Evolutionary conservation across 2,113 vertebrate genomes (phyloP).

Genomic region (Plestiodon gilberti): DNA sequence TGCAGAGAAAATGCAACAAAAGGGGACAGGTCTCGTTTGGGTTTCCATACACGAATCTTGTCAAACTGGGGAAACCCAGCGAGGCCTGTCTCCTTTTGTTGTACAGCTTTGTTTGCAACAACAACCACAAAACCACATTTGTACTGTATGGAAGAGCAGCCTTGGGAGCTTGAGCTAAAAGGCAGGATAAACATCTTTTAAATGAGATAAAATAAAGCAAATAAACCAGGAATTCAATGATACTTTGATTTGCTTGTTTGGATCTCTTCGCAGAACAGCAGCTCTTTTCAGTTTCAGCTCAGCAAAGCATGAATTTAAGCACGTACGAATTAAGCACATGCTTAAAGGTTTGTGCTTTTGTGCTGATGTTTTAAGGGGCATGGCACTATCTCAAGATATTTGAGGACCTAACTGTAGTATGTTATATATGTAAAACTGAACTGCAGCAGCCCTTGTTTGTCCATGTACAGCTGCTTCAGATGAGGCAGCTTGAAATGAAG

Average conservation of each 20-base stretch:
- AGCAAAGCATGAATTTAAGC: not conserved
- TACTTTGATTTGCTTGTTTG: not conserved
- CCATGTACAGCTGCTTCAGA: not conserved
- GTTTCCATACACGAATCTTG: not conserved
- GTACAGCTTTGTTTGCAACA: not conserved
- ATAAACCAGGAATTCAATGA: not conserved
- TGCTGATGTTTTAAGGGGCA: not conserved
- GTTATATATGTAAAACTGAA: no score
- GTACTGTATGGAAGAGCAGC: not conserved
- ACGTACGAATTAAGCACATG: not conserved
- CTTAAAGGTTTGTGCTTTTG: not conserved
- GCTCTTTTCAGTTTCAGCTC: not conserved
- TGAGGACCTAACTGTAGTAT: not conserved
- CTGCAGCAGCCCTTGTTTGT: not conserved
- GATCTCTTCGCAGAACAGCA: not conserved
- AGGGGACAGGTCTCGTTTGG: not conserved
- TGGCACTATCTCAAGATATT: not conserved
- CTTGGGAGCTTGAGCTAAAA: not conserved
- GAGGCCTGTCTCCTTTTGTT: not conserved
- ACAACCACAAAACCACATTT: not conserved
- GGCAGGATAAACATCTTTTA: not conserved
- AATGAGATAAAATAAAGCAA: not conserved
- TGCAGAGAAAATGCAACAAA: not conserved
- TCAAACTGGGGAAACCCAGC: not conserved
- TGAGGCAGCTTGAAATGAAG: not conserved